phyloP scores from a whole-genome alignment of 2,113 vertebrate species.

The Pithys albifrons region DNA sequence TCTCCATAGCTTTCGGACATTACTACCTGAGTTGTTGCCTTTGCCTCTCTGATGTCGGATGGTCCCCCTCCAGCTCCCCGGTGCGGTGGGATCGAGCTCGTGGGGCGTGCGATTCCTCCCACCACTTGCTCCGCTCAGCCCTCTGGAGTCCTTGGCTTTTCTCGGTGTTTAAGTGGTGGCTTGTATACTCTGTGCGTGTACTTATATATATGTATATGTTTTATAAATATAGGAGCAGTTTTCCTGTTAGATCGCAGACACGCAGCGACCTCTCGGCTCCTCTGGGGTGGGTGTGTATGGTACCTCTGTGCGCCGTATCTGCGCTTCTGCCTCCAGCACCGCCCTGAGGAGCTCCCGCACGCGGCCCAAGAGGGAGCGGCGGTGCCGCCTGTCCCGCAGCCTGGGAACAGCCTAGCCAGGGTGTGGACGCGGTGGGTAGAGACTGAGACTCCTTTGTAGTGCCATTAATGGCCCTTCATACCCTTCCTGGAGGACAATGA shows the following conservation, averaged over 20 bases:
- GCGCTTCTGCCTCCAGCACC: fast-evolving
- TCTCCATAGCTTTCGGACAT: fast-evolving
- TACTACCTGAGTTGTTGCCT: fast-evolving
- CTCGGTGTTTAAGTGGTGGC: background rate
- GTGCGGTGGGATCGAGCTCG: background rate
- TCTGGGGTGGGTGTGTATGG: fast-evolving
- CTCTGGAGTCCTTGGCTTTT: background rate
- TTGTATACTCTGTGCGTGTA: no score
- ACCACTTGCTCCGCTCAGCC: fast-evolving
- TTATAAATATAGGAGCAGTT: fast-evolving
- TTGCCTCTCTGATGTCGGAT: fast-evolving
- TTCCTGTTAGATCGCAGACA: fast-evolving
- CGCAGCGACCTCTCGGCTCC: fast-evolving
- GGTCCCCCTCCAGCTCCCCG: fast-evolving
- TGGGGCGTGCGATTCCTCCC: no score
- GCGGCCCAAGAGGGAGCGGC: background rate
- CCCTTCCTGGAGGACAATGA: background rate
- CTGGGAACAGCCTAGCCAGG: fast-evolving
- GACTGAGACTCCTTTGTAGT: fast-evolving
- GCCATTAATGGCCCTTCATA: fast-evolving
- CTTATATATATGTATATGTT: background rate
- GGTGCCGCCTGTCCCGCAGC: fast-evolving
- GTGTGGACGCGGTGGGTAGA: fast-evolving
- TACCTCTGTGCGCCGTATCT: fast-evolving
- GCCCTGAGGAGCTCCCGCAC: fast-evolving